Evolutionary conservation across 1,140 invertebrate genomes (phyloP), one percentile per base, ranked within the genome.

Genomic region (Drosophila santomea): DNA sequence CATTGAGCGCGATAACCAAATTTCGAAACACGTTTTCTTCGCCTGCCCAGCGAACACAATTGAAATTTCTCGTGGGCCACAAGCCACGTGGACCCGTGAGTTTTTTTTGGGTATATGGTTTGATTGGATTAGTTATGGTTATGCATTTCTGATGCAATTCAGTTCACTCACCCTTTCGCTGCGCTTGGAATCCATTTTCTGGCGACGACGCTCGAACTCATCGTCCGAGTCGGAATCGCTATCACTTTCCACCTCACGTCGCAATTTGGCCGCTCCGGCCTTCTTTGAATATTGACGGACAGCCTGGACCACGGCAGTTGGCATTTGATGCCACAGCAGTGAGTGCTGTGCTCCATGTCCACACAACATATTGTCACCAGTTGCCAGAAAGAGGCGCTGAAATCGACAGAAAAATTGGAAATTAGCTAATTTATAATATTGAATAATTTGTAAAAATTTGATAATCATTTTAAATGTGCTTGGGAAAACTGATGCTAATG

Each of bases 191-290:
- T 76, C 76, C 17, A 39, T 48, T 68, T 73, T 78, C 51, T 62
- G 43, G 48, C 90, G 80, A 89, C 93, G 93, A 59, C 85, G 92
- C 66, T 92, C 91, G 80, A 93, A 93, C 74, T 95, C 94, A 10
- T 93, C 93, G 38, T 95, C 94, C 3, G 94, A 95, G 60, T 94
- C 94, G n/a, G 92, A 93, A 50, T 95, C 94, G 20, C 93, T 94
- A 25, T 94, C 94, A 52, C 92, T 93, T 36, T 94, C 94, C 79
- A 93, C 58, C 81, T 93, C 63, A 48, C 80, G 75, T 62, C 85
- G 71, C 59, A 79, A 48, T 28, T 74, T 73, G 56, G 84, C 77
- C 38, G 82, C 56, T 48, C 50, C 61, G 23, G 54, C 55, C 61
- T 90, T 91, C 72, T 91, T 91, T 48, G 86, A 90, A 79, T 91